Conservation (phyloP, 2,888 invertebrate species). For the Megaustenia siamemsis region DNA sequence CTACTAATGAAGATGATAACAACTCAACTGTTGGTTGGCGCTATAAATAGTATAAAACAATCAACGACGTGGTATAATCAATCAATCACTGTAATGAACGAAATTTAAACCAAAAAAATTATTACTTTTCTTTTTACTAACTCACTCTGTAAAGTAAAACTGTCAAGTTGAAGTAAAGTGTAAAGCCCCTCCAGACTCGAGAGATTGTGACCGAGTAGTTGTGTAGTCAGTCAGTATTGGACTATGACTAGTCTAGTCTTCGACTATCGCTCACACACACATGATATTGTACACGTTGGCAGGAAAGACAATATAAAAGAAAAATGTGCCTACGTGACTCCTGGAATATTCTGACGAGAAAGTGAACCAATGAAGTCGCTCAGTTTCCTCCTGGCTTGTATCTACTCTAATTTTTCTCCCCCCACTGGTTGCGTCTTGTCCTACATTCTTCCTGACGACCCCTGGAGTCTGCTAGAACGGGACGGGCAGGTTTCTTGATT, state of each 20-base stretch:
- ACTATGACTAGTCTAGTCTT: not conserved
- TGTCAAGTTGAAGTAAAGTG: not conserved
- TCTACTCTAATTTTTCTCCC: not conserved
- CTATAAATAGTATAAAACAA: too few relatives aligned
- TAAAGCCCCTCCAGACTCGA: not conserved
- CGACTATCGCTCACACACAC: not conserved
- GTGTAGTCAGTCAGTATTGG: not conserved
- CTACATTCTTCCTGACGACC: not conserved
- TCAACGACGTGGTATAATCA: too few relatives aligned
- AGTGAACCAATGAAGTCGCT: conserved; percentile 29
- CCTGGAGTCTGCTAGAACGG: not conserved
- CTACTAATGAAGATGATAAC: too few relatives aligned
- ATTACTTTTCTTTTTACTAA: not conserved
- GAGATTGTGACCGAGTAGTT: not conserved
- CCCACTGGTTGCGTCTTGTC: not conserved
- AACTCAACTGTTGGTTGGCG: too few relatives aligned
- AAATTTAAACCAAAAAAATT: not conserved
- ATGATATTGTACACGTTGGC: conserved; percentile 40
- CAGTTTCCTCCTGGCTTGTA: not conserved
- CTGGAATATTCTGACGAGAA: not conserved
- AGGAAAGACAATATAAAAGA: too few relatives aligned
- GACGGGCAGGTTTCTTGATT: not conserved
- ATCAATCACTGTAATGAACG: too few relatives aligned
- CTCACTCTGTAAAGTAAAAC: not conserved
- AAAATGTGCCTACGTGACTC: conserved; percentile 43